Percentiles rank a stretch among this genome's conserved stretches.
Conservation (phyloP, 2,113 vertebrate species). For the Talpa occidentalis region DNA sequence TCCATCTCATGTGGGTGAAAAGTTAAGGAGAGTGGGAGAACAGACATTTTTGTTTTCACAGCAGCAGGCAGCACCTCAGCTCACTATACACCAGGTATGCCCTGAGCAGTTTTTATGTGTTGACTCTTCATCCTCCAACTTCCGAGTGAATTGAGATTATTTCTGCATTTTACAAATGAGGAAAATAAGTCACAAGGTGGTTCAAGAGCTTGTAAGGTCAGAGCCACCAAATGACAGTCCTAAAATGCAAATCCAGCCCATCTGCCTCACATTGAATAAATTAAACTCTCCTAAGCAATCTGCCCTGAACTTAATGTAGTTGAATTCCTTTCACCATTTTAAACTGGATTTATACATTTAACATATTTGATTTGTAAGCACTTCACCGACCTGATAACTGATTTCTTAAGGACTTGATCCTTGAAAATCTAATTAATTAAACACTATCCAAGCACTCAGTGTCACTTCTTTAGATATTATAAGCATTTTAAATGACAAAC, state of each 20-base stretch:
- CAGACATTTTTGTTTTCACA: background rate
- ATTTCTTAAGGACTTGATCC: conserved; percentile 11
- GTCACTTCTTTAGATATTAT: background rate
- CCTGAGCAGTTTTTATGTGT: background rate
- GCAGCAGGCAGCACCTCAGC: too few species aligned
- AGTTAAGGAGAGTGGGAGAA: background rate
- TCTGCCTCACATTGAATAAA: background rate
- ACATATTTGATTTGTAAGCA: conserved; percentile 37
- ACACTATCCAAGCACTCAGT: background rate
- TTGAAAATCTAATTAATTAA: conserved; percentile 40
- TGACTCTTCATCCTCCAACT: background rate
- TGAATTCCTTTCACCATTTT: conserved; percentile 46
- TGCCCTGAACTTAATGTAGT: background rate
- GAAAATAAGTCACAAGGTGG: background rate
- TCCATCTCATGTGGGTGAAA: background rate
- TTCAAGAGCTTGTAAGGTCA: background rate
- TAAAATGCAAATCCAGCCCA: background rate
- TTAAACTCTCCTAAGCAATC: conserved; percentile 24
- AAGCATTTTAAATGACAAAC: conserved; percentile 11
- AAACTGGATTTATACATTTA: conserved; percentile 11
- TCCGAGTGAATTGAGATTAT: background rate
- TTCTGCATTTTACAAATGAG: conserved; percentile 14
- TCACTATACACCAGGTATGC: background rate
- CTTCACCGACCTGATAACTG: background rate
- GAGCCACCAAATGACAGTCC: background rate